Percentiles rank a stretch among this genome's conserved stretches.
Conservation (phyloP, 2,888 invertebrate species). For the Lepidocyrtoides sp. region DNA sequence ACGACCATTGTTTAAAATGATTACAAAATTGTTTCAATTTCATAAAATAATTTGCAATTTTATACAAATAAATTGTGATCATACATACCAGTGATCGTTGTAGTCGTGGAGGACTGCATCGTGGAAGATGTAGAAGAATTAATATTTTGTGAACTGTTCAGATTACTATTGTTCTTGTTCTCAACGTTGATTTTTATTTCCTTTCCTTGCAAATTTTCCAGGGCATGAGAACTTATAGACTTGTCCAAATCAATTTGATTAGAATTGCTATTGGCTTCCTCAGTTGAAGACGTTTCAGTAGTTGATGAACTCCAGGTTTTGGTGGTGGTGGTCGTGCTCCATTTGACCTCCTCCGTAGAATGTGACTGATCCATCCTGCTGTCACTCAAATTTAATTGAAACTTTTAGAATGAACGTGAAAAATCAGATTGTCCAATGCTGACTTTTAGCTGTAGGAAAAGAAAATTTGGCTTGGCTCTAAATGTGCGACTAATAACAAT, state of each 20-base stretch:
- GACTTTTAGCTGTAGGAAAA: too few relatives aligned
- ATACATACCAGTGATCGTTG: slow-evolving; percentile 3
- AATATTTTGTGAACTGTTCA: neutral
- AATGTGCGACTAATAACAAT: neutral
- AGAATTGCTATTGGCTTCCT: neutral
- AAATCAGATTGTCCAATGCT: too few relatives aligned
- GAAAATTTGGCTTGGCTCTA: too few relatives aligned
- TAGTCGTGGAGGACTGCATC: neutral
- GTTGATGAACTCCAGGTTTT: slow-evolving; percentile 22
- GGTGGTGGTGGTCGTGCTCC: slow-evolving; percentile 33
- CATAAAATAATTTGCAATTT: too few relatives aligned
- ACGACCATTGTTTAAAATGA: neutral
- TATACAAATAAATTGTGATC: too few relatives aligned
- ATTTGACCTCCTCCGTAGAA: slow-evolving; percentile 45
- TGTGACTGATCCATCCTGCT: neutral
- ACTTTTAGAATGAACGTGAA: too few relatives aligned
- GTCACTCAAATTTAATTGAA: neutral
- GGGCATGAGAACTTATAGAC: neutral
- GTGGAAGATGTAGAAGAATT: neutral
- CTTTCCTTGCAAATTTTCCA: neutral
- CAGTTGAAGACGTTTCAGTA: neutral
- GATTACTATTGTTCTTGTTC: neutral
- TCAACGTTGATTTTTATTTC: slow-evolving; percentile 41
- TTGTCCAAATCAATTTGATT: neutral
- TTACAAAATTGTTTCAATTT: neutral